Conservation (phyloP, 1,140 invertebrate species). For the Pogonognathellus flavescens region DNA sequence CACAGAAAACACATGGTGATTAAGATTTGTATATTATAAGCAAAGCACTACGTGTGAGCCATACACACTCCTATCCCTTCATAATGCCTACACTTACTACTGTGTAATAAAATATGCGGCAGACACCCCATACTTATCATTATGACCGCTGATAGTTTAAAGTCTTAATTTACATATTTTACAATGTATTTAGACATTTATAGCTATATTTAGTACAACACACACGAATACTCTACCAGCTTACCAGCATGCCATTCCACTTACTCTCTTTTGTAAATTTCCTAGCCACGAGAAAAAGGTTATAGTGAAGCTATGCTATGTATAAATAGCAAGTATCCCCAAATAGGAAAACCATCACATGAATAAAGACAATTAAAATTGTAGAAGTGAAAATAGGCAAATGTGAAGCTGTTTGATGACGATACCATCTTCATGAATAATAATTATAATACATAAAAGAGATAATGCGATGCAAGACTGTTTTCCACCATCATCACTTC, state of each 20-base stretch:
- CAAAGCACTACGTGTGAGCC: too few species aligned
- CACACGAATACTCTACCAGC: not conserved
- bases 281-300: not conserved
- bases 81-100: too few species aligned
- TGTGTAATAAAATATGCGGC: too few species aligned
- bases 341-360: too few species aligned
- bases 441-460: not conserved
- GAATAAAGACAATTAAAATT: too few species aligned
- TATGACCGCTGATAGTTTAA: conserved; percentile 17
- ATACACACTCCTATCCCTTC: too few species aligned
- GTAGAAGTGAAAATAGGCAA: too few species aligned
- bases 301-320: not conserved
- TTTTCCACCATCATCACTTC: not conserved
- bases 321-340: not conserved
- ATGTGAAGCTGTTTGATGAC: not conserved
- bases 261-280: too few species aligned
- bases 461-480: not conserved
- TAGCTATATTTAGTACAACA: not conserved
- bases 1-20: not conserved
- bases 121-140: too few species aligned
- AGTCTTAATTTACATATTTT: conserved; percentile 18
- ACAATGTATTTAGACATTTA: not conserved
- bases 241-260: not conserved
- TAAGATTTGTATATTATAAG: too few species aligned
- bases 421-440: not conserved